phyloP scores from a whole-genome alignment of 2,888 invertebrate genomes.

The Caenorhabditis sinica region DNA sequence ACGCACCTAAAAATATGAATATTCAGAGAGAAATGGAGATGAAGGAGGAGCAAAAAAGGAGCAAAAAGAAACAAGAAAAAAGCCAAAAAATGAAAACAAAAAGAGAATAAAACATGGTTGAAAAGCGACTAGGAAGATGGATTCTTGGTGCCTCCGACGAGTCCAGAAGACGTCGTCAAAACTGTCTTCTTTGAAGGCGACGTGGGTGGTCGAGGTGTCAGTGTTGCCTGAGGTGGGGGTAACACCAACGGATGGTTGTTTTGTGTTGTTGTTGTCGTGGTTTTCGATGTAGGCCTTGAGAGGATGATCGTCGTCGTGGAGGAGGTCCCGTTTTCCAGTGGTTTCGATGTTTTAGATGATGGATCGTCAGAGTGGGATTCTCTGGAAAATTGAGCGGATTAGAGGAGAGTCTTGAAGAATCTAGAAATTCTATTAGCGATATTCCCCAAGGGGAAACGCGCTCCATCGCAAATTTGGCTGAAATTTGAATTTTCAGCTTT shows the following conservation, averaged over 20 bases:
- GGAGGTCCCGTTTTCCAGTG: constrained; percentile 26
- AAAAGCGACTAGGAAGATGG: constrained; percentile 2
- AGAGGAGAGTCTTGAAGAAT: too few relatives aligned
- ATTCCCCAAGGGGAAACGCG: too few relatives aligned
- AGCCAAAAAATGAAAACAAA: neutral
- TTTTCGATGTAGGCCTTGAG: neutral
- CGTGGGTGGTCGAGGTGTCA: constrained; percentile 6
- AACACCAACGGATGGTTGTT: neutral
- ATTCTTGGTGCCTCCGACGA: neutral
- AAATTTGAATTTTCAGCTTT: too few relatives aligned
- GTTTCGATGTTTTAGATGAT: constrained; percentile 16
- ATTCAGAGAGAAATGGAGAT: neutral
- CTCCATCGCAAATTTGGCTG: too few relatives aligned
- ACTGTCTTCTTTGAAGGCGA: neutral
- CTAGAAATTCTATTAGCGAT: too few relatives aligned
- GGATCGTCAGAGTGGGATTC: neutral
- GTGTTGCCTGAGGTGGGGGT: neutral
- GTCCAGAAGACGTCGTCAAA: constrained; percentile 3
- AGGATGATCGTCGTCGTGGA: neutral
- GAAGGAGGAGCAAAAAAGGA: neutral
- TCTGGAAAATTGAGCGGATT: too few relatives aligned
- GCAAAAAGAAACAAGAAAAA: neutral
- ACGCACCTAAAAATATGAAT: neutral
- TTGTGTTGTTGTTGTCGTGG: neutral
- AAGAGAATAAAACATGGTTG: neutral